Evolutionary conservation across 2,113 vertebrate species (phyloP).

Genomic region (Tamias sibiricus): DNA sequence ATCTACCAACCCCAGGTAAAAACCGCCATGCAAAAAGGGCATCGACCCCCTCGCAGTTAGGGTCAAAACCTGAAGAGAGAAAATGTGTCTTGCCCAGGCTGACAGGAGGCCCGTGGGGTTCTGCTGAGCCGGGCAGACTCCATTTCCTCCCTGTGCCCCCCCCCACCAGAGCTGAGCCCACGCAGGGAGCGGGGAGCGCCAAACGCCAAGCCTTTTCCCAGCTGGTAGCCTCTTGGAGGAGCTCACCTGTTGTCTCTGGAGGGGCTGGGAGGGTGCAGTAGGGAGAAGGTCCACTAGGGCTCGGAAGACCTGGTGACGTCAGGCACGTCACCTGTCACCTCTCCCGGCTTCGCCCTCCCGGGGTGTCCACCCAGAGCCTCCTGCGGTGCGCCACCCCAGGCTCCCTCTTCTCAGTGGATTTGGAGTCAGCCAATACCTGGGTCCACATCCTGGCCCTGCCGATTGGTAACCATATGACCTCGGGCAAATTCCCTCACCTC

Average conservation of each 20-base stretch:
- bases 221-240: background rate
- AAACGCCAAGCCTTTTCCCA: background rate
- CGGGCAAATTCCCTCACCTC: background rate
- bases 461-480: background rate
- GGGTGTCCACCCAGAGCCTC: background rate
- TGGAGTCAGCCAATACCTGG: background rate
- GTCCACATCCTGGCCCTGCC: background rate
- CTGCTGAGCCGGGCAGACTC: background rate
- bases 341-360: background rate
- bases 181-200: background rate
- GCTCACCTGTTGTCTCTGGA: background rate
- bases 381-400: background rate
- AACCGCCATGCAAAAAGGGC: background rate
- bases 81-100: background rate
- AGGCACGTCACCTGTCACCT: background rate
- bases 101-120: background rate
- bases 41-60: fast-evolving
- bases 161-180: background rate
- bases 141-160: too few species aligned
- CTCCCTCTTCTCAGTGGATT: background rate
- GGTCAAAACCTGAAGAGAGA: background rate
- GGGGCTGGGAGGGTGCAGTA: fast-evolving
- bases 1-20: background rate
- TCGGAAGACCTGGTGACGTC: background rate
- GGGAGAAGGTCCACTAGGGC: background rate